Percentiles rank a stretch among this genome's conserved stretches.
These are phyloP conservation scores for Ecliptopera silaceata DNA, from an alignment of 2,888 invertebrate genomes.

Conservation along the genomic window DNA sequence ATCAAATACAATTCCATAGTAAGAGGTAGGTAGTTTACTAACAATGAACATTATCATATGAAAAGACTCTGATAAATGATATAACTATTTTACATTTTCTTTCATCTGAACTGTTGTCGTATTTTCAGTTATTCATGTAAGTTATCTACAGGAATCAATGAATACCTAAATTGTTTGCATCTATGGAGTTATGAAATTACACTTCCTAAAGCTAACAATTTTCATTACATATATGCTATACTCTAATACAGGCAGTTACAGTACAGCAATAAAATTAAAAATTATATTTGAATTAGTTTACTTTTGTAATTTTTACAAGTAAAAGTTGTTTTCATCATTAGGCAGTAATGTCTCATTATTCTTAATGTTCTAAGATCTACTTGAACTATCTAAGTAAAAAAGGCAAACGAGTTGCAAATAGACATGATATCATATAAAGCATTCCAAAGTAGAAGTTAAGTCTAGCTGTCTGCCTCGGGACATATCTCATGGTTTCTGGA, in stretches of 20 bases:
- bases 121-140: not conserved
- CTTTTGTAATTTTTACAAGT: too few species aligned
- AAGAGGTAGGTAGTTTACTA: constrained; percentile 17
- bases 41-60: constrained; percentile 12
- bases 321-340: too few species aligned
- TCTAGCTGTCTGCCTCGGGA: constrained; percentile 94
- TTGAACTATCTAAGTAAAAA: constrained; percentile 67
- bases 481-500: constrained; percentile 89
- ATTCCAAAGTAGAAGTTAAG: constrained; percentile 95
- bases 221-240: too few species aligned
- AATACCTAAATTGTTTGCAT: constrained; percentile 1
- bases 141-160: not conserved
- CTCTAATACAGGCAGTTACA: too few species aligned
- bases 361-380: not conserved
- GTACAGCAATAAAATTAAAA: too few species aligned
- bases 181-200: too few species aligned
- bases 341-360: too few species aligned
- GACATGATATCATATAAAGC: constrained; percentile 93
- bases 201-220: too few species aligned
- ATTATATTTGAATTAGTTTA: too few species aligned
- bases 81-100: constrained; percentile 1
- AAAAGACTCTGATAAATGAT: constrained; percentile 7
- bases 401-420: constrained; percentile 86
- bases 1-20: not conserved
- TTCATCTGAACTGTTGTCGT: not conserved